These are phyloP conservation scores for Noctua comes DNA, from an alignment of 2,888 invertebrate species.

Conservation along the genomic window DNA sequence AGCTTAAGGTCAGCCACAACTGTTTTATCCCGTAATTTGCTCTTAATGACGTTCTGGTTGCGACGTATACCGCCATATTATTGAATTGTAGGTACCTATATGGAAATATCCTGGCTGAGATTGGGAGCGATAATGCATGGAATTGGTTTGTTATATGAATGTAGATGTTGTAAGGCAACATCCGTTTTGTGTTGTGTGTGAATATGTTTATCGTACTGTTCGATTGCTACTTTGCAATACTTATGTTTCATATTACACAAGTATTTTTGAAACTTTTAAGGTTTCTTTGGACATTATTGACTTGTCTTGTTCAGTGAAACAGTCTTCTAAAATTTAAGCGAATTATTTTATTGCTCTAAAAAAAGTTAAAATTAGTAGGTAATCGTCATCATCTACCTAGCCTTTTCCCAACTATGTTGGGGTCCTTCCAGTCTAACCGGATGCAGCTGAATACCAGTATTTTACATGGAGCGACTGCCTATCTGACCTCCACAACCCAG, in stretches of 20 bases:
- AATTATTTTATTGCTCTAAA: not conserved
- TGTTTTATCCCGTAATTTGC: constrained; percentile 69
- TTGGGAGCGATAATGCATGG: constrained; percentile 48
- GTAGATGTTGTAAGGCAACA: constrained; percentile 25
- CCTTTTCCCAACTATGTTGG: too few species aligned
- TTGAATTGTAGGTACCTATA: constrained; percentile 40
- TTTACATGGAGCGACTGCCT: too few species aligned
- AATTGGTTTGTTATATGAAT: constrained; percentile 33
- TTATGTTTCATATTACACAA: not conserved
- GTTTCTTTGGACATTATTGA: not conserved
- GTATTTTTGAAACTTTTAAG: not conserved
- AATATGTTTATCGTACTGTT: constrained; percentile 18
- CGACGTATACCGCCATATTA: constrained; percentile 40
- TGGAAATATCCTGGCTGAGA: constrained; percentile 51
- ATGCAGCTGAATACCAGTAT: too few species aligned
- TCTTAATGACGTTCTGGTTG: constrained; percentile 60
- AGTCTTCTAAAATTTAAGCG: not conserved
- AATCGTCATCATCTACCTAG: too few species aligned
- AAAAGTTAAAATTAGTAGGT: too few species aligned
- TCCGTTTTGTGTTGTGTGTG: constrained; percentile 17
- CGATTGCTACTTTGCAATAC: not conserved
- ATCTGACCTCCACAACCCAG: too few species aligned
- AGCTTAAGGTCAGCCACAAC: constrained; percentile 63
- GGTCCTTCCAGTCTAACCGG: too few species aligned
- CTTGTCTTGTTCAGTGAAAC: not conserved